Percentiles rank a stretch among this genome's conserved stretches.
phyloP scores from a whole-genome alignment of 2,797 vertebrate genomes.

The Siniperca scherzeri region DNA sequence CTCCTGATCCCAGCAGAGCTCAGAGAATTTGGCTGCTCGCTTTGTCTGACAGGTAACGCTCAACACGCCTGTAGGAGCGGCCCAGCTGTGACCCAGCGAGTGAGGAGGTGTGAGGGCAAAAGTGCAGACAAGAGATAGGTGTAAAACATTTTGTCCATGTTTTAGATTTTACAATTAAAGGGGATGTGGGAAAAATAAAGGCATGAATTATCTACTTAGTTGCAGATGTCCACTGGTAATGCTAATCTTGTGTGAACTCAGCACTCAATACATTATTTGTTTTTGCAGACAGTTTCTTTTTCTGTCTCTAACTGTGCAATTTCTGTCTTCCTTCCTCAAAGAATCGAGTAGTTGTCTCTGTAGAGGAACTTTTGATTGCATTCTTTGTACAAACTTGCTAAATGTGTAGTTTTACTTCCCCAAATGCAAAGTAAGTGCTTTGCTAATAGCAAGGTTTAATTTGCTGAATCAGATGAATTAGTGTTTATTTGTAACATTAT shows the following conservation, averaged over 20 bases:
- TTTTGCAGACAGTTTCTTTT: conserved; percentile 32
- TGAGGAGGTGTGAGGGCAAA: conserved; percentile 59
- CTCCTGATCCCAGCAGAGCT: conserved; percentile 55
- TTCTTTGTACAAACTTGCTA: conserved; percentile 33
- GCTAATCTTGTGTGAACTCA: background rate
- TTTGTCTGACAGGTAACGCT: conserved; percentile 66
- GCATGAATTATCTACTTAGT: background rate
- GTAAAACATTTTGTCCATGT: conserved; percentile 21
- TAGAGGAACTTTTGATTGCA: conserved; percentile 32
- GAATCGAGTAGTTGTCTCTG: background rate
- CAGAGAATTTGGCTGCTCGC: conserved; percentile 26
- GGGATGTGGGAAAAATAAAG: conserved; percentile 11
- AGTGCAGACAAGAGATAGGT: conserved; percentile 51
- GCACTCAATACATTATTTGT: background rate
- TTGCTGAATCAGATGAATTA: conserved; percentile 39
- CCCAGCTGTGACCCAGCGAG: conserved; percentile 60
- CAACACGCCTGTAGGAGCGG: conserved; percentile 49
- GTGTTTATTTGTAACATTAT: background rate
- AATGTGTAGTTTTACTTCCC: conserved; percentile 62
- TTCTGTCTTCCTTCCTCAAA: conserved; percentile 39
- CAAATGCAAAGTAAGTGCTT: background rate
- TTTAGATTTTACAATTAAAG: conserved; percentile 13
- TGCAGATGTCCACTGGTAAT: conserved; percentile 13
- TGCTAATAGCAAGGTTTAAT: background rate
- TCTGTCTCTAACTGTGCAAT: conserved; percentile 18